phyloP scores from a whole-genome alignment of 2,113 vertebrate species.

The Tragelaphus imberbis region DNA sequence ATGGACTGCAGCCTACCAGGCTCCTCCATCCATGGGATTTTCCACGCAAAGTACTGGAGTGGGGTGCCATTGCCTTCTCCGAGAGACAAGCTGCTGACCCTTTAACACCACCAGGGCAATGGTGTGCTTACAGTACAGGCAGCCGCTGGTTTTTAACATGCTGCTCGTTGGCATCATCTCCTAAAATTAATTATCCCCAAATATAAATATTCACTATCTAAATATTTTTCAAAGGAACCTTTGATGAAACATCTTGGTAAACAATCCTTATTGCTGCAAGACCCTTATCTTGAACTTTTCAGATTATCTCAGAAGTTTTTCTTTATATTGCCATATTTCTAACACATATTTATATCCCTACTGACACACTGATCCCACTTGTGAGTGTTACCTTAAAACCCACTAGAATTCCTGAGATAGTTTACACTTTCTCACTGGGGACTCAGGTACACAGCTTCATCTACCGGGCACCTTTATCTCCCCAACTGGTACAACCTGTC shows the following conservation, averaged over 20 bases:
- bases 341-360: constrained; percentile 55
- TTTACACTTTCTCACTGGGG: neutral
- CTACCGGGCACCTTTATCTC: neutral
- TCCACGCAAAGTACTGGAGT: no score
- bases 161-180: neutral
- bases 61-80: no score
- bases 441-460: neutral
- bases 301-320: neutral
- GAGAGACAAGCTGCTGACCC: neutral
- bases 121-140: accelerated
- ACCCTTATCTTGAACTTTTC: constrained; percentile 47
- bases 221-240: neutral
- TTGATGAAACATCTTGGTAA: neutral
- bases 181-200: neutral
- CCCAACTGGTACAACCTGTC: neutral
- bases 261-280: constrained; percentile 1
- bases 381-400: constrained; percentile 58
- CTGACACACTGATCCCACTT: constrained; percentile 20
- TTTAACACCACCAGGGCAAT: accelerated
- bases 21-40: no score
- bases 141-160: neutral
- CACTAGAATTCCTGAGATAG: constrained; percentile 49
- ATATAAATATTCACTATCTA: neutral
- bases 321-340: constrained; percentile 32
- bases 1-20: no score